phyloP scores from a whole-genome alignment of 2,113 vertebrate genomes.

The Axis porcinus region DNA sequence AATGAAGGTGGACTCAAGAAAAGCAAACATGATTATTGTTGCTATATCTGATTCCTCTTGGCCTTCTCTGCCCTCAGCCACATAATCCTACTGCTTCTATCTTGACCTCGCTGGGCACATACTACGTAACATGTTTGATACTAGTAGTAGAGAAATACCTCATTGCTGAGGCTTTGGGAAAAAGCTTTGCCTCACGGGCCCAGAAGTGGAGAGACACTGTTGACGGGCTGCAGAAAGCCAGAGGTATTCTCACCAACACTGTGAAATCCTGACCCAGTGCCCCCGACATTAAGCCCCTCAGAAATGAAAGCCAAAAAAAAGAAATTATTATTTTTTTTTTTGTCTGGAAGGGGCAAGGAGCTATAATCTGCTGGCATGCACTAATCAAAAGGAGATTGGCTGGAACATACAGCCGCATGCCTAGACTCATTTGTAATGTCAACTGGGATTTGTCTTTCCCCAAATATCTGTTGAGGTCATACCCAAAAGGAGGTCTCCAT shows the following conservation, averaged over 20 bases:
- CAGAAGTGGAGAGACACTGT: background rate
- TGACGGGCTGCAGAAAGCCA: background rate
- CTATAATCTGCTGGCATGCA: background rate
- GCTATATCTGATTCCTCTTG: constrained; percentile 18
- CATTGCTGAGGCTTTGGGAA: background rate
- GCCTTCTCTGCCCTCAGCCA: constrained; percentile 8
- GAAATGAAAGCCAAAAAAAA: background rate
- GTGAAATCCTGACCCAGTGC: background rate
- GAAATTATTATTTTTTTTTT: background rate
- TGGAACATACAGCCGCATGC: background rate
- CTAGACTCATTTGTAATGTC: background rate
- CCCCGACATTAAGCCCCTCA: background rate
- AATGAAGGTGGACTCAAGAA: constrained; percentile 12
- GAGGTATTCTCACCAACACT: background rate
- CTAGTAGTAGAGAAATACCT: background rate
- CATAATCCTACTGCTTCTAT: background rate
- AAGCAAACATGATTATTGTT: constrained; percentile 25
- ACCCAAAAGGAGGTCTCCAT: background rate
- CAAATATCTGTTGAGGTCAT: background rate
- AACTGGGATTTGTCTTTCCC: background rate
- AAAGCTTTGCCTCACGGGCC: background rate
- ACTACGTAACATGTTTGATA: background rate
- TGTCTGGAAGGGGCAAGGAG: background rate
- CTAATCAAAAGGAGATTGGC: background rate
- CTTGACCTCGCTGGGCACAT: background rate